Percentiles rank a stretch among this genome's conserved stretches.
phyloP scores from a whole-genome alignment of 2,113 vertebrate species.

The Phaethornis superciliosus region DNA sequence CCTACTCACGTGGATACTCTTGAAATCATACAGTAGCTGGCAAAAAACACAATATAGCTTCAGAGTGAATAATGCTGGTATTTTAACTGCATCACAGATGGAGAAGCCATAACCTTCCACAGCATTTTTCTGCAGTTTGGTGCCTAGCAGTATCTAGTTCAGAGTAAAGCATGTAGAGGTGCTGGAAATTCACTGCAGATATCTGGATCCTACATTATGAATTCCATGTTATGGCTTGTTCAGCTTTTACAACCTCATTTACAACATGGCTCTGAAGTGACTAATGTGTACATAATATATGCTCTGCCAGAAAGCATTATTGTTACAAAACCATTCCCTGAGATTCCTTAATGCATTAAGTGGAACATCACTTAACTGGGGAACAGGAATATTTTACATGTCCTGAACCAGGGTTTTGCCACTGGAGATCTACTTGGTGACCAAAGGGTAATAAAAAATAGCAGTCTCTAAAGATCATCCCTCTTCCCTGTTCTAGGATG shows the following conservation, averaged over 20 bases:
- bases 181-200: constrained; percentile 13
- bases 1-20: neutral
- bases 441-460: neutral
- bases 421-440: neutral
- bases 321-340: neutral
- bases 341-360: neutral
- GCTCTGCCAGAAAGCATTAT: neutral
- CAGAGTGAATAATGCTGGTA: neutral
- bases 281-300: neutral
- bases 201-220: neutral
- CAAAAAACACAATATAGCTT: constrained; percentile 11
- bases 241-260: neutral
- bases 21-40: constrained; percentile 11
- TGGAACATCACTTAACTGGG: neutral
- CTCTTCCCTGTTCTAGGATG: neutral
- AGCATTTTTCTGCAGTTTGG: neutral
- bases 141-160: neutral
- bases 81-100: constrained; percentile 19
- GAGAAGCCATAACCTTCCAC: neutral
- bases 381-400: neutral
- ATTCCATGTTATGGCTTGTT: neutral
- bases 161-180: neutral
- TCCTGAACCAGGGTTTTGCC: neutral
- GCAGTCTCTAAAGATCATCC: neutral
- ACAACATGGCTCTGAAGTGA: neutral